Percentiles rank a stretch among this genome's conserved stretches.
Conservation (phyloP, 1,140 invertebrate genomes). For the Trypoxylus dichotomus region DNA sequence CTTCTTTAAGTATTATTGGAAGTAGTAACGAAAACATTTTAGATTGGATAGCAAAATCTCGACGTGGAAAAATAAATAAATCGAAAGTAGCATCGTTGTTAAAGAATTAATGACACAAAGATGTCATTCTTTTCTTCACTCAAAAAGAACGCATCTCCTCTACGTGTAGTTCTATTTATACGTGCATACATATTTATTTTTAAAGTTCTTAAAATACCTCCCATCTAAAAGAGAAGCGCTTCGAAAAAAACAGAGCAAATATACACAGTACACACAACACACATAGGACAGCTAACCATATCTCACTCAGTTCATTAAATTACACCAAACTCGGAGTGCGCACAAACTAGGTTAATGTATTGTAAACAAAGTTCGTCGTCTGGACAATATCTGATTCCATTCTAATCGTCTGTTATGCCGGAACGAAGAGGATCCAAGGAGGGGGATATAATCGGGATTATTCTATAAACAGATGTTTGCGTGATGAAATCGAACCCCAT, state of each 20-base stretch:
- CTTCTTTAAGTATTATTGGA: too few relatives aligned
- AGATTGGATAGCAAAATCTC: too few relatives aligned
- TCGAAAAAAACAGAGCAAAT: neutral
- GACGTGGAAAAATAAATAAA: too few relatives aligned
- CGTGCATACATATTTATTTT: neutral
- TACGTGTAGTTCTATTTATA: neutral
- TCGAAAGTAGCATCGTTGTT: too few relatives aligned
- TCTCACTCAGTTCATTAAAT: constrained; percentile 19
- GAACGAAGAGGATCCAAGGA: neutral
- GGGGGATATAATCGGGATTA: constrained; percentile 1
- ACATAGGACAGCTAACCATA: neutral
- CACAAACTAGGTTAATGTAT: constrained; percentile 24
- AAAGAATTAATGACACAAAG: too few relatives aligned
- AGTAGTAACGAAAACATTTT: too few relatives aligned
- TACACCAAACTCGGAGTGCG: constrained; percentile 22
- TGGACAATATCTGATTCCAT: constrained; percentile 25
- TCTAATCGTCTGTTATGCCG: constrained; percentile 23
- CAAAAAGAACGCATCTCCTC: neutral
- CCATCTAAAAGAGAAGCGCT: neutral
- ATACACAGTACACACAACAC: neutral
- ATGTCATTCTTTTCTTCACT: too few relatives aligned
- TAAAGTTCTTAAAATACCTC: constrained; percentile 17
- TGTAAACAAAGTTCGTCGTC: constrained; percentile 20
- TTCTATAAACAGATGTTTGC: constrained; percentile 24
- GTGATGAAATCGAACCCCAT: constrained; percentile 8